These are phyloP conservation scores for Eidolon helvum DNA, from an alignment of 2,113 vertebrate species.

Conservation along the genomic window DNA sequence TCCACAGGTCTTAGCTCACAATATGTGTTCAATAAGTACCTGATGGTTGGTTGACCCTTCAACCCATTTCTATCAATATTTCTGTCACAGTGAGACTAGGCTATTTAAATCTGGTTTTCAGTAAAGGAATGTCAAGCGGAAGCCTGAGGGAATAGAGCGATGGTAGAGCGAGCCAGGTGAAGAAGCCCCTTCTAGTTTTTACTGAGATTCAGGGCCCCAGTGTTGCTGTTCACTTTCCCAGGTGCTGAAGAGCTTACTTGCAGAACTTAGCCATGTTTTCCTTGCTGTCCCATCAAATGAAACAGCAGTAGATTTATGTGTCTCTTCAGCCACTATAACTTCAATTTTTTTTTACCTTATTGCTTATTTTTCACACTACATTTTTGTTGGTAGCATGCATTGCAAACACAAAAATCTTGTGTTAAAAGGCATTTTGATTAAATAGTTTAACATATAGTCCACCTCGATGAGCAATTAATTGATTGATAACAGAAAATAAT, in stretches of 20 bases:
- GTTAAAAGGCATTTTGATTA: background rate
- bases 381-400: background rate
- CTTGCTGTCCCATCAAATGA: background rate
- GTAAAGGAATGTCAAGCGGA: background rate
- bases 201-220: rapidly evolving
- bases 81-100: background rate
- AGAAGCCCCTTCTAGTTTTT: background rate
- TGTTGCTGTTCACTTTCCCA: background rate
- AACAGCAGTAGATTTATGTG: background rate
- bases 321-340: background rate
- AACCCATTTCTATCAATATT: background rate
- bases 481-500: background rate
- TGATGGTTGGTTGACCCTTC: background rate
- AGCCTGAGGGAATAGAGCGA: background rate
- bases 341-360: background rate
- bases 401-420: background rate
- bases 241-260: background rate
- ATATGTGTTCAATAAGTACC: background rate
- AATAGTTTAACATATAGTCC: background rate
- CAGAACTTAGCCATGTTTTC: background rate
- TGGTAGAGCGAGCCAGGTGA: background rate
- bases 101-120: background rate
- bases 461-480: background rate
- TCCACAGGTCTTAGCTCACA: background rate
- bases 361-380: background rate